Evolutionary conservation across 2,113 vertebrate genomes (phyloP), one percentile per base, ranked within the genome.

Genomic region (Nesospiza acunhae): DNA sequence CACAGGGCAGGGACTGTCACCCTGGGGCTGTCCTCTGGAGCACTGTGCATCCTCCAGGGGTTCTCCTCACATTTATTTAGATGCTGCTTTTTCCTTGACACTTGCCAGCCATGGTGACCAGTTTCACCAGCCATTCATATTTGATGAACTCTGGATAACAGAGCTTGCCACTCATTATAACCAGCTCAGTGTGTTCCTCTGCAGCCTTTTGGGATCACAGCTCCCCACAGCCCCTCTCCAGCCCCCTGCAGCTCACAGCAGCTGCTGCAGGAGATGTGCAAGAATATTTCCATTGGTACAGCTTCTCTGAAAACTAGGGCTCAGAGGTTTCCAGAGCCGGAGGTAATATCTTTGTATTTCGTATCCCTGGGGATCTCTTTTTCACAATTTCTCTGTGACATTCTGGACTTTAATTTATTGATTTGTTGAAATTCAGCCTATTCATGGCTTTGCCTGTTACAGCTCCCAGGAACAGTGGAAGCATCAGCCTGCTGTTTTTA

Each of bases 351-450:
- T 80, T 64, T 86, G 41, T 80, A 23, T 86, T 93, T 77, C 50
- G 28, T 77, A 86, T 44, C 79, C 55, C 41, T 11, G n/a, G 63
- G 19, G 70, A 92, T 81, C 31, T 84, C 67, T 62, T 35, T 80
- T 67, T 84, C 73, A 69, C 55, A 6, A 4, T 91, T 91, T 93
- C 70, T 87, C 78, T 94, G 66, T 75, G 70, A 63, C 39, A 67
- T 90, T 15, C 56, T 64, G 46, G 64, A 72, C 77, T 94, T 89
- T 67, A 74, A 55, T 84, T 66, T 87, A 94, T 33, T 13, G 52
- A 68, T 94, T 73, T 85, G 70, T 73, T 83, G 87, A 93, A 96
- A 79, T 87, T 82, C 74, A 62, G 46, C 33, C 46, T 70, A 20
- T 93, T 89, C 46, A 9, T 67, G 33, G 46, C 37, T 72, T 55